These are phyloP conservation scores for Clytia hemisphaerica DNA, from an alignment of 30 jellyfish, hydroid and myxozoan genomes.

Conservation along the genomic window DNA sequence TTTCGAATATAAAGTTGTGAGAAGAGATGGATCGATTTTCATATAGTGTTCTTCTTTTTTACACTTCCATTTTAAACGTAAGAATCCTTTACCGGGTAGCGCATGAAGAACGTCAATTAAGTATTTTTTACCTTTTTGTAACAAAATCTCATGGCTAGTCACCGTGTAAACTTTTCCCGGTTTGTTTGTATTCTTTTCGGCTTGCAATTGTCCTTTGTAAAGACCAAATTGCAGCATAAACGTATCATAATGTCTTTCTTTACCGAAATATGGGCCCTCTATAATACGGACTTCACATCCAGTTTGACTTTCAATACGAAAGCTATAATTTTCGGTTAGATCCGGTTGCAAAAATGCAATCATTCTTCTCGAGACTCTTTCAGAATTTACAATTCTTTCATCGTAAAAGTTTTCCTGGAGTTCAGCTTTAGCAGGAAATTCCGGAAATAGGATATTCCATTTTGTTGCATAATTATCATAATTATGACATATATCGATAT, in stretches of 20 bases:
- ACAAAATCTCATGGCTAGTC: not conserved
- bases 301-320: slow-evolving; percentile 16
- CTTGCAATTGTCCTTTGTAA: not conserved
- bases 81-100: slow-evolving; percentile 1
- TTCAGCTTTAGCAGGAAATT: slow-evolving; percentile 40
- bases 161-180: not conserved
- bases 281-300: slow-evolving; percentile 20
- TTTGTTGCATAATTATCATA: slow-evolving; percentile 24
- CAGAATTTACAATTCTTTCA: slow-evolving; percentile 6
- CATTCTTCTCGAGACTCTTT: slow-evolving; percentile 28
- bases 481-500: slow-evolving; percentile 39
- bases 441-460: slow-evolving; percentile 74
- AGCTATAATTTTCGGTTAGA: slow-evolving; percentile 35
- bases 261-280: not conserved
- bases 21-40: slow-evolving; percentile 4
- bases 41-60: not conserved
- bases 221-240: not conserved
- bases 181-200: not conserved
- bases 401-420: slow-evolving; percentile 40
- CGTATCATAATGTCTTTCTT: not conserved
- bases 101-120: slow-evolving; percentile 15
- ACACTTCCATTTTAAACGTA: slow-evolving; percentile 19
- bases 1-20: slow-evolving; percentile 1
- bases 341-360: slow-evolving; percentile 36
- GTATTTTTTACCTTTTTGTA: slow-evolving; percentile 15